Base-by-base conservation (phyloP, 2,888 invertebrate species). In the Gnatocerus cornutus region DNA sequence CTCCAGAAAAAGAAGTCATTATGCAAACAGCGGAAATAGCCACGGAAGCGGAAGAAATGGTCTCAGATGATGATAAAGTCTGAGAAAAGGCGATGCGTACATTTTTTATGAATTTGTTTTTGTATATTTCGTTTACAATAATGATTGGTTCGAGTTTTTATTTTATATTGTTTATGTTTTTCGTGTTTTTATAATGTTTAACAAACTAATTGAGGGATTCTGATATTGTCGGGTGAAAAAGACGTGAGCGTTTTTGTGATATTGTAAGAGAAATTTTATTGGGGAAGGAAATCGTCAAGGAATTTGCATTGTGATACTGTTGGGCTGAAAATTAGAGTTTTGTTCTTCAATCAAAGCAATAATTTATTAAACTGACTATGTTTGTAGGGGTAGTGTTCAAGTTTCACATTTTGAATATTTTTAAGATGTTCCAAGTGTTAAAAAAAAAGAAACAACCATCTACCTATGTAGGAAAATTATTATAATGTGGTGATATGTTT, bases 71-170 rank as follows among this genome's bases (percentile, higher is more conserved):
- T 12, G 62, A 52, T 3, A 16, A 27, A 65, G 37, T 50, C 37
- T 50, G 46, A 61, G 29, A 37, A 7, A 55, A 12, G n/a, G 30
- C 12, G 8, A 14, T 16, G 27, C 21, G 46, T 8, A 10, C 7
- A 16, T 45, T 65, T 21, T 65, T 65, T 56, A 45, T 56, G 33
- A 63, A 53, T 10, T 43, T 64, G 21, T 65, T 43, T 63, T 39
- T 53, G 46, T 63, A 45, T 30, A 27, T 43, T 30, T 43, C 29
- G 62, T 27, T 62, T 39, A 41, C 30, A 53, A 63, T 63, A 63
- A 53, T 63, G 63, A 63, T 63, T 27, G 50, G 48, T 48, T 62
- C 50, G 9, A 62, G 50, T 62, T 62, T 61, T 50, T 50, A 50
- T 39, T 62, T 62, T 21, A 27, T 62, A 10, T 33, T 62, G 62